These are phyloP conservation scores for Ophthalmolycus amberensis DNA, from an alignment of 2,113 vertebrate species.

Conservation along the genomic window DNA sequence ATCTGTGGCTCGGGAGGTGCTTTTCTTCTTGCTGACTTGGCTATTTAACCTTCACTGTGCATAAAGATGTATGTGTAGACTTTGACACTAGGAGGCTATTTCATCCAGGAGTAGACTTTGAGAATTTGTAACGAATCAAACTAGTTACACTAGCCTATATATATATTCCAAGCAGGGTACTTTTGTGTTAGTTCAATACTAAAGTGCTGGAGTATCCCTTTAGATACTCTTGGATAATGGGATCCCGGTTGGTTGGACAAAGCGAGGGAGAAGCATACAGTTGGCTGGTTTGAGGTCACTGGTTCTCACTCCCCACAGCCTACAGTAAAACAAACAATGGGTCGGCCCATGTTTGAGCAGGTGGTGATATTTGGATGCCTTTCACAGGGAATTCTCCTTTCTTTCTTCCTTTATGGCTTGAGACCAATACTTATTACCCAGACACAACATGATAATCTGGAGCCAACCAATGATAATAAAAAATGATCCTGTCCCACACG, in stretches of 20 bases:
- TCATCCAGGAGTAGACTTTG: background rate
- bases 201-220: background rate
- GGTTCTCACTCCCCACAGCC: background rate
- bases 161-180: background rate
- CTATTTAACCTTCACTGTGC: background rate
- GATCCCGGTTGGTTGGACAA: background rate
- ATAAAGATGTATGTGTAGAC: background rate
- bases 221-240: background rate
- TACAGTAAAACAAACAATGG: conserved; percentile 24
- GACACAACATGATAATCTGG: background rate
- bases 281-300: background rate
- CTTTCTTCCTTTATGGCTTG: background rate
- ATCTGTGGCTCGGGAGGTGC: background rate
- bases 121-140: background rate
- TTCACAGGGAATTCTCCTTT: background rate
- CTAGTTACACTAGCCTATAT: background rate
- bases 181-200: background rate
- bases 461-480: background rate
- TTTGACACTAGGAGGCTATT: background rate
- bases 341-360: conserved; percentile 46
- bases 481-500: background rate
- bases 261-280: background rate
- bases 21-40: background rate
- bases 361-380: conserved; percentile 19
- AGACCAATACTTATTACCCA: background rate